Conservation (phyloP, 1,140 invertebrate genomes). For the Agrypnia vestita region DNA sequence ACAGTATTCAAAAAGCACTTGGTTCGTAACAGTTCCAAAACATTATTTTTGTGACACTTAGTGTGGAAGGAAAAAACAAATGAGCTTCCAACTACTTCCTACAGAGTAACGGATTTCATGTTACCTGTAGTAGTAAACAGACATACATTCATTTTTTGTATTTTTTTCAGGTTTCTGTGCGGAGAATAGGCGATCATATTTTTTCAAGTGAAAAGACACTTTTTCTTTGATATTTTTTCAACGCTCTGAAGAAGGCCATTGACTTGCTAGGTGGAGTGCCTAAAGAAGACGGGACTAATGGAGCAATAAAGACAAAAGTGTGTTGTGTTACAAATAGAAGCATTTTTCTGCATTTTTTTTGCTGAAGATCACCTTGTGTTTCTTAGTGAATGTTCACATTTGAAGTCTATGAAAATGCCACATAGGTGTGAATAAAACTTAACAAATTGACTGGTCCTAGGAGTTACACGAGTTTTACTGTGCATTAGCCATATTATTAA, state of each 20-base stretch:
- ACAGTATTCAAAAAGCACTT: too few species aligned
- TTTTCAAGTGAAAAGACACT: conserved; percentile 23
- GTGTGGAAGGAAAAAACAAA: too few species aligned
- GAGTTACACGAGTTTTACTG: conserved; percentile 24
- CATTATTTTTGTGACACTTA: too few species aligned
- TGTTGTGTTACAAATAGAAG: conserved; percentile 12
- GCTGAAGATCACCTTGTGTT: conserved; percentile 21
- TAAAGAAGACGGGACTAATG: background rate
- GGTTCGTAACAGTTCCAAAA: too few species aligned
- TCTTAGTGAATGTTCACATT: conserved; percentile 24
- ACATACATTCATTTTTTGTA: too few species aligned
- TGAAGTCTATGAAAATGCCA: background rate
- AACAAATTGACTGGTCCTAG: conserved; percentile 34
- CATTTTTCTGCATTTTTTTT: background rate
- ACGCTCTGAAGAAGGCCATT: background rate
- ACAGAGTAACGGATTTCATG: too few species aligned
- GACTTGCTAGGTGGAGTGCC: conserved; percentile 15
- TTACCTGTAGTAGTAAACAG: too few species aligned
- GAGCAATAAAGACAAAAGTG: conserved; percentile 11
- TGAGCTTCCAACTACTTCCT: background rate
- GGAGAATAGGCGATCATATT: background rate
- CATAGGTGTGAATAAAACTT: background rate
- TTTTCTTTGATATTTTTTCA: conserved; percentile 1
- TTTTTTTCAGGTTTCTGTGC: conserved; percentile 26
- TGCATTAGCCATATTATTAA: conserved; percentile 37